These are phyloP conservation scores for Aythya baeri DNA, from an alignment of 2,113 vertebrate species.

Conservation along the genomic window DNA sequence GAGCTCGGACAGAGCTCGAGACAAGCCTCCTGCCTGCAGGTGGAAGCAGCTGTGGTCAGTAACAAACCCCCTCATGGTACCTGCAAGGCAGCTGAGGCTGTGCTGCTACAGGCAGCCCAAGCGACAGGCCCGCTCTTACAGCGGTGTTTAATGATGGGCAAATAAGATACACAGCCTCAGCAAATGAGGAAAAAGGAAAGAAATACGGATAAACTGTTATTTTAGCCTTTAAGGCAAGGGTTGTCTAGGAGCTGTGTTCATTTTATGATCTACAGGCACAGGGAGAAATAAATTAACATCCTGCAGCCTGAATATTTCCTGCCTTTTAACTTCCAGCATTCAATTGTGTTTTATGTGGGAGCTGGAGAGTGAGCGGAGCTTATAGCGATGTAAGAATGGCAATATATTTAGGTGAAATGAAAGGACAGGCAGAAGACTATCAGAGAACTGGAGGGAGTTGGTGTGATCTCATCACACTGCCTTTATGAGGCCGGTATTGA, in stretches of 20 bases:
- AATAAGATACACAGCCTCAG: not conserved
- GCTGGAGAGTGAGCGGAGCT: not conserved
- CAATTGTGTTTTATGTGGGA: not conserved
- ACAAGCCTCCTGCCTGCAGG: not conserved
- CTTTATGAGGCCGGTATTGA: not conserved
- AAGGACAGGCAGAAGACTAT: not conserved
- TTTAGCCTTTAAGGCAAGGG: not conserved
- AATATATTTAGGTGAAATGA: not conserved
- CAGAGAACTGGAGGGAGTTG: not conserved
- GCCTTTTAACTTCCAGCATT: not conserved
- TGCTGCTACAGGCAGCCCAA: not conserved
- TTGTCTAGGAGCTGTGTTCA: not conserved
- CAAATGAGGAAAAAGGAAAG: not conserved
- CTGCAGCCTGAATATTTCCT: not conserved
- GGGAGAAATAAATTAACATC: not conserved
- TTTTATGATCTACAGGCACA: not conserved
- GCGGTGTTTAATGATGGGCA: not conserved
- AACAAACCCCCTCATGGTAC: not conserved
- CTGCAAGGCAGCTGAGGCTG: not conserved
- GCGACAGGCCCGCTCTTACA: not conserved
- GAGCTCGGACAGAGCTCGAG: not conserved
- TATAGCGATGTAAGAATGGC: not conserved
- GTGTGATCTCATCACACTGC: not conserved
- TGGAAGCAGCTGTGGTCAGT: not conserved
- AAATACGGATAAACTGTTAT: not conserved